A percentile compares a stretch with the other conserved stretches of the same genome.
These are phyloP conservation scores for Clistopyga incitator DNA, from an alignment of 2,888 invertebrate species.

Conservation along the genomic window DNA sequence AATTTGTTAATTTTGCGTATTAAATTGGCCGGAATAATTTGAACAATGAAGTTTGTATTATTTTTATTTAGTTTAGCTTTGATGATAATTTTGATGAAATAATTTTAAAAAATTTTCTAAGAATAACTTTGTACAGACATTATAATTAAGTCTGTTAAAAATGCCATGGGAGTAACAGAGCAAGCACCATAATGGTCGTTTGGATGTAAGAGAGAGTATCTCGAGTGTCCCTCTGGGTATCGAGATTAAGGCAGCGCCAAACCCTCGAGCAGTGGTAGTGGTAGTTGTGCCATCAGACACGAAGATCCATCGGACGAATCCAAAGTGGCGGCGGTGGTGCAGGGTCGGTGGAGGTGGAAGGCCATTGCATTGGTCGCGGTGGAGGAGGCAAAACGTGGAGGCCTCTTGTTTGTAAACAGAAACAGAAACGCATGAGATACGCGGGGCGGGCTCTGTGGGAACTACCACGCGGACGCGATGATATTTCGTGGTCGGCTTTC, in stretches of 20 bases:
- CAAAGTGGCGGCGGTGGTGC: conserved; percentile 35
- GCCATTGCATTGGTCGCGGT: conserved; percentile 48
- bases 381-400: conserved; percentile 52
- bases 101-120: no score
- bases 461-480: conserved; percentile 49
- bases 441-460: conserved; percentile 43
- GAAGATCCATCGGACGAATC: conserved; percentile 11
- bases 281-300: conserved; percentile 40
- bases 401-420: conserved; percentile 80
- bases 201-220: no score
- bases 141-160: no score
- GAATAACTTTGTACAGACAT: no score
- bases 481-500: conserved; percentile 56
- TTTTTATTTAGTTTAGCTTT: background rate
- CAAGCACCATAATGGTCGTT: no score
- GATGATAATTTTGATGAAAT: no score
- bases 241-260: background rate
- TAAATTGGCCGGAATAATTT: background rate
- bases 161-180: no score
- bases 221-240: background rate
- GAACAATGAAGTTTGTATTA: no score
- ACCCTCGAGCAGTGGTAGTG: conserved; percentile 28
- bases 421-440: conserved; percentile 74
- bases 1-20: background rate
- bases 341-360: conserved; percentile 42